Evolutionary conservation across 2,113 vertebrate species (phyloP), one percentile per base, ranked within the genome.

Genomic region (Anhinga anhinga): DNA sequence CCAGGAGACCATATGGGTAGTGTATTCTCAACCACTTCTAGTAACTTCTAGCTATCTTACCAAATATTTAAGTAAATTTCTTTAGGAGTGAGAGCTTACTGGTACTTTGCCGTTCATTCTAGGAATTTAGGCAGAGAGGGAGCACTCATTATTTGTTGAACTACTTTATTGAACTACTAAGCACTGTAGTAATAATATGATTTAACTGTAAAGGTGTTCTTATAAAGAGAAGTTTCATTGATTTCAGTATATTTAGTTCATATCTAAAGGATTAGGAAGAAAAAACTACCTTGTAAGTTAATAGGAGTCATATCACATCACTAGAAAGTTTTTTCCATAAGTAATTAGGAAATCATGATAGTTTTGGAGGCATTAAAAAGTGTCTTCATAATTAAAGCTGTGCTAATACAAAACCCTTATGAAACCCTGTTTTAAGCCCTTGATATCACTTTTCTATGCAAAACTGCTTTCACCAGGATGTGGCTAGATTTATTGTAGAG

Each of bases 1-100:
- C 36, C 86, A 80, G 83, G 62, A 94, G 86, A 85, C 93, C 88
- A 94, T 94, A 95, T 91, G 86, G 94, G 40, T 87, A 91, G 69
- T 85, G 72, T 89, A 76, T 91, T 94, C 72, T 81, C 81, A 95
- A 92, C 36, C 20, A 72, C 52, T 91, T 94, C 56, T 87, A 82
- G 19, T 77, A 79, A 95, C 34, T 90, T 92, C 69, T 69, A 87
- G 62, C 6, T 74, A 63, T 87, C 22, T 91, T 73, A 92, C 55
- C 70, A 88, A 95, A 82, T 91, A 95, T 53, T 93, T 95, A 61
- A 67, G 38, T 71, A 78, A 61, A 55, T 86, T 88, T 87, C 9
- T 85, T 93, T 65, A 65, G 22, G 47, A 67, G 18, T 50, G 38
- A 77, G 27, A 76, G 36, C 25, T 87, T 50, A 70, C 30, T 53